A percentile compares a stretch with the other conserved stretches of the same genome.
phyloP scores from a whole-genome alignment of 2,888 invertebrate species.

The Zhengitettix transpicula region DNA sequence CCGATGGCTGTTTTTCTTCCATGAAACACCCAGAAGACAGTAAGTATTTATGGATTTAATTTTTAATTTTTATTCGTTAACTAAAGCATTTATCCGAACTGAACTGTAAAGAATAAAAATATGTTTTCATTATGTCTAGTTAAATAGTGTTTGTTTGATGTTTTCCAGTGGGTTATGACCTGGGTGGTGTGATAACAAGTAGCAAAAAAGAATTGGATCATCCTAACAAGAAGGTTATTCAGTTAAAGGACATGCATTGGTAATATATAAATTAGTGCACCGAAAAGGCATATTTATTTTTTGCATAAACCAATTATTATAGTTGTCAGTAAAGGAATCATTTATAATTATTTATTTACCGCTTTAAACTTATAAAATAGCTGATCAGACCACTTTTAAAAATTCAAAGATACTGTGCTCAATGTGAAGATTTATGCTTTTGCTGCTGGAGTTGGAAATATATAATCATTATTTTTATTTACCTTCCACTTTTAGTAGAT shows the following conservation, averaged over 20 bases:
- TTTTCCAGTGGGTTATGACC: conserved; percentile 65
- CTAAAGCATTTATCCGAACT: not conserved
- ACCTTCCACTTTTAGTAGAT: no score
- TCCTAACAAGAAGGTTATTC: conserved; percentile 22
- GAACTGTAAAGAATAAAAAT: not conserved
- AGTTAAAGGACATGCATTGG: conserved; percentile 35
- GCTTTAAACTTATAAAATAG: no score
- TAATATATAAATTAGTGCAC: conserved; percentile 15
- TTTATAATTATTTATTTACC: conserved; percentile 5
- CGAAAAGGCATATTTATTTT: no score
- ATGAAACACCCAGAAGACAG: conserved; percentile 79
- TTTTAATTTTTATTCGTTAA: not conserved
- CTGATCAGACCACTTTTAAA: no score
- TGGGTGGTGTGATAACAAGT: conserved; percentile 80
- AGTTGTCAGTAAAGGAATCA: no score
- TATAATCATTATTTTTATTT: no score
- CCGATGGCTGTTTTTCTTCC: conserved; percentile 72
- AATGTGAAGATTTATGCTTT: not conserved
- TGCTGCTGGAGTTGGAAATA: not conserved
- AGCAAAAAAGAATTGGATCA: conserved; percentile 60
- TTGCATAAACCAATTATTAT: no score
- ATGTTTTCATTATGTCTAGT: not conserved
- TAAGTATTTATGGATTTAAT: conserved; percentile 28
- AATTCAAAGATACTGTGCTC: not conserved
- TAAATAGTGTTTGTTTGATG: not conserved